phyloP scores from a whole-genome alignment of 2,797 vertebrate species.

The Chloroceryle amazona region DNA sequence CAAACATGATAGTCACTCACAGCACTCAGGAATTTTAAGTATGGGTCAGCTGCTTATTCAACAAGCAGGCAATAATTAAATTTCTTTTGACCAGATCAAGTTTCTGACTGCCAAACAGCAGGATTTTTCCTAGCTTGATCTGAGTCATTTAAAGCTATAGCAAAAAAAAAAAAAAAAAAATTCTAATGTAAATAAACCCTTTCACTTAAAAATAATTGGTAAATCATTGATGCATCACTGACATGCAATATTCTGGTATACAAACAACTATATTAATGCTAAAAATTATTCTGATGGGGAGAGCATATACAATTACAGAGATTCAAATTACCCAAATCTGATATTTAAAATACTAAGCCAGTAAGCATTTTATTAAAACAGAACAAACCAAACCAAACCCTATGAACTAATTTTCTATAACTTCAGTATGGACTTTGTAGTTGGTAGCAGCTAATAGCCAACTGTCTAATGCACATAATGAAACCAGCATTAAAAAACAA shows the following conservation, averaged over 20 bases:
- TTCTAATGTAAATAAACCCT: background rate
- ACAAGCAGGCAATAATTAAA: constrained; percentile 52
- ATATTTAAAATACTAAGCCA: background rate
- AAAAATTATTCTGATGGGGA: background rate
- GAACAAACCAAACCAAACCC: background rate
- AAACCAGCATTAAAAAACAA: background rate
- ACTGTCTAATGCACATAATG: background rate
- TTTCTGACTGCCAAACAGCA: constrained; percentile 54
- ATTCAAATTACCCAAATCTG: background rate
- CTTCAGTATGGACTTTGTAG: background rate
- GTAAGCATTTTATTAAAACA: background rate
- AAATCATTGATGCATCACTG: background rate
- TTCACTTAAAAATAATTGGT: background rate
- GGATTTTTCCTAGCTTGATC: constrained; percentile 53
- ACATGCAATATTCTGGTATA: background rate
- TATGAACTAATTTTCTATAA: background rate
- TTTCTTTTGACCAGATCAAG: constrained; percentile 48
- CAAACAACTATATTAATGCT: background rate
- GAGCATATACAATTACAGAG: background rate
- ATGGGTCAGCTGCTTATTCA: constrained; percentile 27
- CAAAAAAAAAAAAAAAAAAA: background rate
- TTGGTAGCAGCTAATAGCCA: background rate
- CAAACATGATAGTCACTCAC: background rate
- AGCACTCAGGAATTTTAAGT: background rate
- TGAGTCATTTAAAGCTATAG: constrained; percentile 36